These are phyloP conservation scores for Masticophis lateralis DNA, from an alignment of 2,797 vertebrate genomes.

Conservation along the genomic window DNA sequence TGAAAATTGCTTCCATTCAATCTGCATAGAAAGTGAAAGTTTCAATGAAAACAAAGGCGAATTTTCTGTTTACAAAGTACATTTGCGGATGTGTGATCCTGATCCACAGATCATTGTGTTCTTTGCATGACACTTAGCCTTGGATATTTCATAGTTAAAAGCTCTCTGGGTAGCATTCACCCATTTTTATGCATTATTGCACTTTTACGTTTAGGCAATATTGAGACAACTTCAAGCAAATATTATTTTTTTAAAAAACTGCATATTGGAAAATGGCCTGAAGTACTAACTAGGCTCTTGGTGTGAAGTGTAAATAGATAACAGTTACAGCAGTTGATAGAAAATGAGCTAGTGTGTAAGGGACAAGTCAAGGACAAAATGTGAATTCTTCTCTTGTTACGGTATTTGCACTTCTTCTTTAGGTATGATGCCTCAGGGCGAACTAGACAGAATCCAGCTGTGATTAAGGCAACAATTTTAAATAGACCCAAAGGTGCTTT, in stretches of 20 bases:
- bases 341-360: neutral
- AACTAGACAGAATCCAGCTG: neutral
- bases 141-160: neutral
- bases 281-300: neutral
- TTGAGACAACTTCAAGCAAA: neutral
- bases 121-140: neutral
- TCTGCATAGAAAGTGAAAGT: neutral
- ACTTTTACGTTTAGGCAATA: neutral
- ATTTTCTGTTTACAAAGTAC: neutral
- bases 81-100: neutral
- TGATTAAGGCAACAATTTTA: neutral
- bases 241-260: neutral
- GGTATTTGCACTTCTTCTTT: neutral
- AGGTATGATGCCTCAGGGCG: neutral
- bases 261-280: neutral
- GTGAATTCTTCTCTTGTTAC: neutral
- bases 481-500: neutral
- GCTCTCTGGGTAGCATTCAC: neutral
- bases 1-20: neutral
- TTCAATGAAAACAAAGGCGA: neutral
- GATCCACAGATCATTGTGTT: neutral
- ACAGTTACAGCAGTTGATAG: neutral
- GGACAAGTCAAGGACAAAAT: neutral
- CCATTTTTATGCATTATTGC: neutral
- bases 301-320: neutral